Conservation (phyloP, 2,888 invertebrate genomes). For the Drosophila kokeensis region DNA sequence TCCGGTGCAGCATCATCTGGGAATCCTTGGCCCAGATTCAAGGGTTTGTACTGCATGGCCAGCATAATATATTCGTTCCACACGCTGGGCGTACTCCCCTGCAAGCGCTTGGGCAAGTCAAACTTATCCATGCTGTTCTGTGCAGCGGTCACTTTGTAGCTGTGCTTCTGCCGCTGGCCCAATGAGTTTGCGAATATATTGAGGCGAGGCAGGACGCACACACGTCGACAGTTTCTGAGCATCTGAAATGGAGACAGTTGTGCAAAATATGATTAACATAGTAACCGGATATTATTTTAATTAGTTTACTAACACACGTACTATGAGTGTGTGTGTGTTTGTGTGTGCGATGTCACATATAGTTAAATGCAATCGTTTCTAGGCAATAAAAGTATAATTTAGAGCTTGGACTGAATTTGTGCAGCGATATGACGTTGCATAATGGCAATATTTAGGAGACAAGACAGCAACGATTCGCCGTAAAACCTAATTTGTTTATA, state of each 20-base stretch:
- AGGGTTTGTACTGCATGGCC: constrained; percentile 92
- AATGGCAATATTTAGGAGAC: constrained; percentile 44
- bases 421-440: constrained; percentile 67
- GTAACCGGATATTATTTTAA: constrained; percentile 30
- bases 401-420: constrained; percentile 13
- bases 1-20: constrained; percentile 95
- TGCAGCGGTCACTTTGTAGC: constrained; percentile 2
- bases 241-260: constrained; percentile 59
- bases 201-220: constrained; percentile 20
- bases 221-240: constrained; percentile 58
- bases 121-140: constrained; percentile 82
- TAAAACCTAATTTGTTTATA: constrained; percentile 54
- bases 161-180: constrained; percentile 6
- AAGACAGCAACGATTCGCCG: constrained; percentile 8
- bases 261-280: neutral
- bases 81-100: constrained; percentile 84
- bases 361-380: constrained; percentile 45
- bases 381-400: constrained; percentile 1
- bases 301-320: constrained; percentile 11
- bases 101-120: constrained; percentile 82
- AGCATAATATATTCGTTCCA: constrained; percentile 95
- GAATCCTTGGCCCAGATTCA: constrained; percentile 98
- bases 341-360: constrained; percentile 33
- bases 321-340: constrained; percentile 15
- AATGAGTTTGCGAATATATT: constrained; percentile 1